A percentile compares a stretch with the other conserved stretches of the same genome.
These are phyloP conservation scores for Teleiodes luculella DNA, from an alignment of 2,888 invertebrate genomes.

Conservation along the genomic window DNA sequence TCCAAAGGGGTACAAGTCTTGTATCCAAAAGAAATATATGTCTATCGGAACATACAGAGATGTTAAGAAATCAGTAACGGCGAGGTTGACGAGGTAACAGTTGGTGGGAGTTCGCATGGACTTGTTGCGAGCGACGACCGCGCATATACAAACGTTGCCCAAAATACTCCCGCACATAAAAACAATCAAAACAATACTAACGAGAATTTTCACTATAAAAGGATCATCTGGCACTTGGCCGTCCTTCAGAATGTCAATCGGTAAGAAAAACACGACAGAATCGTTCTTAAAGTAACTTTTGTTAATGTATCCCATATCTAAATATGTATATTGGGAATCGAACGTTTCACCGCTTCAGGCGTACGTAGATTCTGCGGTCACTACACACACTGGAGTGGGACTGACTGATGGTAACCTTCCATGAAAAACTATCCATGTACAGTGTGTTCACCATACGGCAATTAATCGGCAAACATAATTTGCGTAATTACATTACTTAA, in stretches of 20 bases:
- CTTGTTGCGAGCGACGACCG: constrained; percentile 84
- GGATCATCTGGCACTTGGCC: constrained; percentile 67
- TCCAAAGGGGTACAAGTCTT: constrained; percentile 85
- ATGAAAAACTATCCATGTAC: not conserved
- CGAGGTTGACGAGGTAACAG: constrained; percentile 88
- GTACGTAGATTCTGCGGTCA: too few species aligned
- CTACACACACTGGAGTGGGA: not conserved
- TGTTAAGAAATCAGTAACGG: constrained; percentile 86
- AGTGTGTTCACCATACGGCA: not conserved
- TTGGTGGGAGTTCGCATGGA: constrained; percentile 91
- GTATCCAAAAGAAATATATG: constrained; percentile 86
- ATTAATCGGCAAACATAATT: not conserved
- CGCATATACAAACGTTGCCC: constrained; percentile 87
- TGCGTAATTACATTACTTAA: not conserved
- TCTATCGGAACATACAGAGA: constrained; percentile 87
- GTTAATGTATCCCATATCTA: constrained; percentile 18
- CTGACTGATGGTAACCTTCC: not conserved
- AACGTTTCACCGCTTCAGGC: not conserved
- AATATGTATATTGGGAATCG: not conserved
- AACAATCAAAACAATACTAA: constrained; percentile 76
- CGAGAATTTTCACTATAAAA: constrained; percentile 71
- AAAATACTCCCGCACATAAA: constrained; percentile 84
- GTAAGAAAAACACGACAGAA: constrained; percentile 55
- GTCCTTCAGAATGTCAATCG: constrained; percentile 51
- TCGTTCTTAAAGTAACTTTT: constrained; percentile 43